Evolutionary conservation across 2,797 vertebrate species (phyloP), one percentile per base, ranked within the genome.

Genomic region (Myotis daubentonii): DNA sequence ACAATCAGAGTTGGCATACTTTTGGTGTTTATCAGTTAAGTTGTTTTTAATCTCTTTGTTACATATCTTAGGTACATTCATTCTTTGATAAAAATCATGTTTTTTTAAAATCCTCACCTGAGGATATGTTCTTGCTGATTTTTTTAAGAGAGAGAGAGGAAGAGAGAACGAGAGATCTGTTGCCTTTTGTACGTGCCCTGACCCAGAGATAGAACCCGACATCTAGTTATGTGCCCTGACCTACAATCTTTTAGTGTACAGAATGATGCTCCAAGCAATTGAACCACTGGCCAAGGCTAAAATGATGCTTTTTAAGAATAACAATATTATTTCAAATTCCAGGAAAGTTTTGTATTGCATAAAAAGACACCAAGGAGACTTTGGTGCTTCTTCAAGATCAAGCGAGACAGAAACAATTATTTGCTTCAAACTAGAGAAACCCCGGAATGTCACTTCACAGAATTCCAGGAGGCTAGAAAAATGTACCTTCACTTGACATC

Each of bases 381-480:
- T 83, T 47, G 17, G 28, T 90, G n/a, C 75, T 93, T 95, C 33
- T 94, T 80, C 5, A 79, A 92, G 28, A 91, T 88, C 28, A 79
- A 60, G 51, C 80, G 44, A 92, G 33, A 66, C 3, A 86, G 20
- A 88, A 76, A 41, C 38, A 91, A 86, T 55, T 72, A 49, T 66
- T 78, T 95, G 22, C 53, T 22, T 60, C 36, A 86, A 72, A 41
- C 17, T 36, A 19, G 36, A 53, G 41, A 93, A 93, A 57, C 4
- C 33, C 30, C 76, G 20, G 9, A 62, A 36, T 28, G 5, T 75
- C 60, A 62, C 30, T 87, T 88, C 28, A 8, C 22, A 84, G 81
- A 57, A 79, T 71, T 20, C 36, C 53, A 49, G 10, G 9, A 78
- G 44, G 5, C 19, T 53, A 33, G 72, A 65, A 72, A 74, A 82